Base-by-base conservation (phyloP, 2,797 vertebrate genomes). In the Urocyon cinereoargenteus region DNA sequence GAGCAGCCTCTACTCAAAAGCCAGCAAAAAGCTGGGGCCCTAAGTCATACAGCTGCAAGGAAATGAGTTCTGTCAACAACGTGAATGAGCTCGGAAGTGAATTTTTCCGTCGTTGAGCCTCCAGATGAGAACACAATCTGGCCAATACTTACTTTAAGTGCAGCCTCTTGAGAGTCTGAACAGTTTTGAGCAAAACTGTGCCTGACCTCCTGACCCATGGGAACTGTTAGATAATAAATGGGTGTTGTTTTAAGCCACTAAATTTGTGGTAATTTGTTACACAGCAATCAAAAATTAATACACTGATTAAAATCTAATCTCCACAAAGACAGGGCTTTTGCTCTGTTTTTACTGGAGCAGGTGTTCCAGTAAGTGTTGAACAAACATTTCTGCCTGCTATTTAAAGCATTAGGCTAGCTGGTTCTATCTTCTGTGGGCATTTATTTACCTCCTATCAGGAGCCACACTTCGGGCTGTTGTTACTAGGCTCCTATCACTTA, bases 51-150 rank as follows among this genome's bases (percentile, higher is more conserved):
- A n/a, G 51, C 24, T 62, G 51, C 16, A 59, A 79, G 49, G n/a
- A 81, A 94, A 75, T 82, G 64, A 61, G 79, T 92, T 85, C 66
- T 92, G 51, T 97, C 79, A 86, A 73, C 51, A 81, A 36, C 0
- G 24, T 26, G 68, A 85, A 31, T 15, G 62, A 89, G 55, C 18
- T 70, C 19, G 61, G 66, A 81, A 70, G 22, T 62, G 24, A 6
- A 51, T n/a, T 87, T 83, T 87, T 82, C 83, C 45, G 7, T n/a
- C 34, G 31, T 4, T 77, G 70, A 83, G 6, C 12, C n/a, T 55
- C 61, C 53, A 87, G 53, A 72, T 68, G 68, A 55, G 19, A 34
- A 77, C 2, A 26, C 40, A 70, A 10, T 66, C 49, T 88, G 31
- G 28, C 22, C 4, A 6, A 59, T 51, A 55, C 77, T n/a, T 55